Evolutionary conservation across 2,113 vertebrate genomes (phyloP).

Genomic region (Girardinichthys multiradiatus): DNA sequence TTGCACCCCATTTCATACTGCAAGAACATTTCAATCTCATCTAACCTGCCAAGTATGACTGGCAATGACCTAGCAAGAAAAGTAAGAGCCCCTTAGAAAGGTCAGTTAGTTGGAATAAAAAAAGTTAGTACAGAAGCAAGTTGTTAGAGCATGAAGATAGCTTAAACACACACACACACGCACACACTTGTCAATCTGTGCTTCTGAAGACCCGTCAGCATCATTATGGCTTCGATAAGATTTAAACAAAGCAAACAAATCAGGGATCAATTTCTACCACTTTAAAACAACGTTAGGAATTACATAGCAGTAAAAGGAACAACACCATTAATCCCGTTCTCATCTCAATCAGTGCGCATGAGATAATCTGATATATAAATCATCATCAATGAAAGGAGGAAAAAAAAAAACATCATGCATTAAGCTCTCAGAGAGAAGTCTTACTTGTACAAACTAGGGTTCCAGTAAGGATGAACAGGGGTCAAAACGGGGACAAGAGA

Average conservation of each 20-base stretch:
- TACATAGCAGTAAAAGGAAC: conserved; percentile 17
- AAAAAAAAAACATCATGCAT: conserved; percentile 50
- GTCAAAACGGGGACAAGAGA: conserved; percentile 78
- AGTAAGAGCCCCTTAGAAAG: conserved; percentile 20
- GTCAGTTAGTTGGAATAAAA: conserved; percentile 39
- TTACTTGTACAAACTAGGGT: conserved; percentile 95
- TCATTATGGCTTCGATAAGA: conserved; percentile 23
- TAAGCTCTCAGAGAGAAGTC: conserved; percentile 69
- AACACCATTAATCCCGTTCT: conserved; percentile 32
- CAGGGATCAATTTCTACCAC: conserved; percentile 39
- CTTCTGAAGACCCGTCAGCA: conserved; percentile 8
- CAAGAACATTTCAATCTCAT: background rate
- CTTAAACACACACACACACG: conserved; percentile 40
- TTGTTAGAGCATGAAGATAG: conserved; percentile 51
- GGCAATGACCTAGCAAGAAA: conserved; percentile 4
- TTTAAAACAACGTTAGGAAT: conserved; percentile 54
- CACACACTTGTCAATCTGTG: conserved; percentile 5
- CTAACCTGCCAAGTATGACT: background rate
- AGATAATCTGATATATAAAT: conserved; percentile 47
- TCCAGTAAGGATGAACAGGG: conserved; percentile 84
- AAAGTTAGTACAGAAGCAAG: conserved; percentile 49
- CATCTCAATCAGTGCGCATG: conserved; percentile 49
- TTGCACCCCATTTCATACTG: background rate
- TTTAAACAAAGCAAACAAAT: conserved; percentile 38
- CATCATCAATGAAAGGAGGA: conserved; percentile 15